phyloP scores from a whole-genome alignment of 2,113 vertebrate genomes.

The Cephalopterus ornatus region DNA sequence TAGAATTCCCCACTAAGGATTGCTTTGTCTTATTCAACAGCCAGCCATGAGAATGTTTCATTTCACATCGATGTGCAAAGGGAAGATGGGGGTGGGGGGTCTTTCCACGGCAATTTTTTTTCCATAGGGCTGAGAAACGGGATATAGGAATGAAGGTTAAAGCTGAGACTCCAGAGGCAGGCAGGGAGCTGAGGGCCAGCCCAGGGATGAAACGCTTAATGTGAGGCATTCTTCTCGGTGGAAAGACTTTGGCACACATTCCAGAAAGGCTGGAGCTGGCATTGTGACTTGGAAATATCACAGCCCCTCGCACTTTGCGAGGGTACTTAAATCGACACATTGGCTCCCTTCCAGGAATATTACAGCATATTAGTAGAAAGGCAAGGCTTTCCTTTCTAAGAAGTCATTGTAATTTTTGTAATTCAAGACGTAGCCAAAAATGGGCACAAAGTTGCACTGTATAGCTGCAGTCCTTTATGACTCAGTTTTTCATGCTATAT shows the following conservation, averaged over 20 bases:
- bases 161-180: background rate
- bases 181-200: background rate
- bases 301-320: background rate
- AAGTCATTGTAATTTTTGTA: slow-evolving; percentile 48
- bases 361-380: background rate
- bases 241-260: slow-evolving; percentile 55
- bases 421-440: slow-evolving; percentile 43
- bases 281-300: slow-evolving; percentile 17
- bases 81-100: background rate
- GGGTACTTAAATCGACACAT: background rate
- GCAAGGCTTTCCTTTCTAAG: slow-evolving; percentile 48
- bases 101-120: background rate
- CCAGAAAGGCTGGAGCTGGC: background rate
- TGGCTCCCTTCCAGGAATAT: slow-evolving; percentile 47
- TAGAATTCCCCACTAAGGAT: background rate
- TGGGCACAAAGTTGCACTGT: slow-evolving; percentile 4
- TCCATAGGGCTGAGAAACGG: background rate
- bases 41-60: background rate
- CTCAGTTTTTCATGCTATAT: slow-evolving; percentile 22
- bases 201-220: slow-evolving; percentile 29
- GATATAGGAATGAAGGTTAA: slow-evolving; percentile 32
- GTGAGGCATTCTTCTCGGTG: slow-evolving; percentile 21
- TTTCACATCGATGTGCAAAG: background rate
- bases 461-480: background rate
- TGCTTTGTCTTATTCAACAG: background rate